phyloP scores from a whole-genome alignment of 2,888 invertebrate genomes.

The Thysanoteuthis rhombus region DNA sequence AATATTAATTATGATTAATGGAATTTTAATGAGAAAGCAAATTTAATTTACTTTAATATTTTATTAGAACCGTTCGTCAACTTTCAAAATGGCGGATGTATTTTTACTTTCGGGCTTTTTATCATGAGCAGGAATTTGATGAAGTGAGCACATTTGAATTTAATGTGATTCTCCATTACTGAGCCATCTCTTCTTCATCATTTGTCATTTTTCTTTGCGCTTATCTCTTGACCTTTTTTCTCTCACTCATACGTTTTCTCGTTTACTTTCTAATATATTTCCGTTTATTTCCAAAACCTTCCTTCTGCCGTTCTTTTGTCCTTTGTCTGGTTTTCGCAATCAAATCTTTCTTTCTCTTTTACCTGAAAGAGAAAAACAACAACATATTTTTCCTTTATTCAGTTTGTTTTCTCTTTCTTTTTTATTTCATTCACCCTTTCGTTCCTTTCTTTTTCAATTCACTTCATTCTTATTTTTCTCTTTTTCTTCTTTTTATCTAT shows the following conservation, averaged over 20 bases:
- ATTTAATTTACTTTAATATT: background rate
- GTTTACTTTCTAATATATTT: no score
- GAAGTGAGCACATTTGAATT: background rate
- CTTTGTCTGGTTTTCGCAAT: no score
- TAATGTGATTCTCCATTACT: background rate
- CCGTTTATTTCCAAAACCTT: no score
- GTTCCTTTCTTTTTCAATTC: no score
- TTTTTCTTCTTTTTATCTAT: no score
- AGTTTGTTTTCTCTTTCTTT: no score
- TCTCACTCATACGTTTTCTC: background rate
- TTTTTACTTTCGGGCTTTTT: background rate
- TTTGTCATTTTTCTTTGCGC: background rate
- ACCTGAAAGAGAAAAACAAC: no score
- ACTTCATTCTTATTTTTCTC: no score
- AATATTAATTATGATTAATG: background rate
- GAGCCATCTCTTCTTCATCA: background rate
- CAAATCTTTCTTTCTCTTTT: no score
- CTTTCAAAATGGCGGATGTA: background rate
- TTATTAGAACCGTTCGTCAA: background rate
- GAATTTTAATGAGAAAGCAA: background rate
- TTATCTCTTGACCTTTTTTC: background rate
- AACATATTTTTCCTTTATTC: no score
- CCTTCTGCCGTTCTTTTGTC: no score
- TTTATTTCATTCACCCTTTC: no score
- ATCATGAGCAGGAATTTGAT: background rate